A percentile compares a stretch with the other conserved stretches of the same genome.
These are phyloP conservation scores for Eristalinus aeneus DNA, from an alignment of 2,888 invertebrate species.

Conservation along the genomic window DNA sequence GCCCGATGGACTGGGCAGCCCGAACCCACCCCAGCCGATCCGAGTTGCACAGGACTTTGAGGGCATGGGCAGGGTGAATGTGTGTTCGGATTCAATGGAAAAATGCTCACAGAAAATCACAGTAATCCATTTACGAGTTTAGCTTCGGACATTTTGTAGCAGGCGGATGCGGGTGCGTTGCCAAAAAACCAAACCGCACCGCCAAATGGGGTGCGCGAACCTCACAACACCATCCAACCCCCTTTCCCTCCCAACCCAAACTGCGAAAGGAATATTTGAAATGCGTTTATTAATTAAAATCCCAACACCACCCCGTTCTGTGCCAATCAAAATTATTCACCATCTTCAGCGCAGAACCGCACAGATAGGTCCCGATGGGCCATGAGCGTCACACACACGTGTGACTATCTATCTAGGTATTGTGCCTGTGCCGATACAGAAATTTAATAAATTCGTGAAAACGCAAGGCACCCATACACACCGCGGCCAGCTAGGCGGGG, in stretches of 20 bases:
- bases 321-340: constrained; percentile 39
- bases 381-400: not conserved
- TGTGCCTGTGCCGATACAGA: constrained; percentile 35
- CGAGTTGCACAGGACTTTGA: not conserved
- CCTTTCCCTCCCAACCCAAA: not conserved
- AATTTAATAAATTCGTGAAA: constrained; percentile 61
- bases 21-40: not conserved
- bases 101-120: not conserved
- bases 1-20: not conserved
- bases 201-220: too few species aligned
- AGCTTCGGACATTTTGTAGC: not conserved
- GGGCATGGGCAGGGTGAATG: not conserved
- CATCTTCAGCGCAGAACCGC: not conserved
- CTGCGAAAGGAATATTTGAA: constrained; percentile 33
- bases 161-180: not conserved
- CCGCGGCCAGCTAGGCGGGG: not conserved
- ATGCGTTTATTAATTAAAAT: constrained; percentile 51
- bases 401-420: not conserved
- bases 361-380: not conserved
- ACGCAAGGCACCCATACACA: constrained; percentile 53
- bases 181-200: too few species aligned
- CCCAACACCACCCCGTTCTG: not conserved
- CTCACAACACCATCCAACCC: not conserved
- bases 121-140: not conserved
- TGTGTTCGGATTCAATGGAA: not conserved